Percentiles rank a stretch among this genome's conserved stretches.
These are phyloP conservation scores for Azorinus chamasolen DNA, from an alignment of 2,888 invertebrate genomes.

Conservation along the genomic window DNA sequence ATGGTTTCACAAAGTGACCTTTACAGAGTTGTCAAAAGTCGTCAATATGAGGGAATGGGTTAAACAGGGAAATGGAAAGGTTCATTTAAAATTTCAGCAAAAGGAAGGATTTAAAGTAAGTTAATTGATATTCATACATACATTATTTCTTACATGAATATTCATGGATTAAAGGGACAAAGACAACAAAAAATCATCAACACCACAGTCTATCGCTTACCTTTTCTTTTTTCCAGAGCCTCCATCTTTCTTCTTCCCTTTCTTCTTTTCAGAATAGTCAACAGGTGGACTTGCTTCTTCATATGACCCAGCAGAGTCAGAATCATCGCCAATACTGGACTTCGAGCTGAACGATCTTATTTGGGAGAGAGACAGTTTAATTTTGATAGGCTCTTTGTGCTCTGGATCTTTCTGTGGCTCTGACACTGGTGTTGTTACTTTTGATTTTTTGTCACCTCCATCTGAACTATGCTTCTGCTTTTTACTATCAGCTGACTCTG, in stretches of 20 bases:
- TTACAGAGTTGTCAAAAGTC: too few relatives aligned
- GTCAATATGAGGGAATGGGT: too few relatives aligned
- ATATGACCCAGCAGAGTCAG: constrained; percentile 53
- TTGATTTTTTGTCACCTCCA: constrained; percentile 49
- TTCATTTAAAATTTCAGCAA: too few relatives aligned
- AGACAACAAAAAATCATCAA: too few relatives aligned
- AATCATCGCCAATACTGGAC: constrained; percentile 32
- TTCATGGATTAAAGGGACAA: too few relatives aligned
- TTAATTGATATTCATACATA: too few relatives aligned
- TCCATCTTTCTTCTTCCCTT: constrained; percentile 55
- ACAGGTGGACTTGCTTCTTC: constrained; percentile 15
- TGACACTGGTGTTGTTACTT: constrained; percentile 5
- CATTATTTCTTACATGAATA: too few relatives aligned
- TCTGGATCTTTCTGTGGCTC: constrained; percentile 45
- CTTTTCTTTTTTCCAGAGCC: constrained; percentile 63
- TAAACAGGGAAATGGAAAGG: too few relatives aligned
- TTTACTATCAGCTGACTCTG: constrained; percentile 50
- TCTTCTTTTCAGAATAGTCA: constrained; percentile 49
- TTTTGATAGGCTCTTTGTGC: constrained; percentile 61
- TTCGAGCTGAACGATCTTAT: constrained; percentile 39
- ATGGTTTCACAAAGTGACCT: too few relatives aligned
- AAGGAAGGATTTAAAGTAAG: too few relatives aligned
- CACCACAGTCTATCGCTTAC: too few relatives aligned
- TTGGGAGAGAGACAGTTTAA: constrained; percentile 60
- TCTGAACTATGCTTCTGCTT: constrained; percentile 40